phyloP scores from a whole-genome alignment of 2,888 invertebrate genomes.

The Smittia aterrima region DNA sequence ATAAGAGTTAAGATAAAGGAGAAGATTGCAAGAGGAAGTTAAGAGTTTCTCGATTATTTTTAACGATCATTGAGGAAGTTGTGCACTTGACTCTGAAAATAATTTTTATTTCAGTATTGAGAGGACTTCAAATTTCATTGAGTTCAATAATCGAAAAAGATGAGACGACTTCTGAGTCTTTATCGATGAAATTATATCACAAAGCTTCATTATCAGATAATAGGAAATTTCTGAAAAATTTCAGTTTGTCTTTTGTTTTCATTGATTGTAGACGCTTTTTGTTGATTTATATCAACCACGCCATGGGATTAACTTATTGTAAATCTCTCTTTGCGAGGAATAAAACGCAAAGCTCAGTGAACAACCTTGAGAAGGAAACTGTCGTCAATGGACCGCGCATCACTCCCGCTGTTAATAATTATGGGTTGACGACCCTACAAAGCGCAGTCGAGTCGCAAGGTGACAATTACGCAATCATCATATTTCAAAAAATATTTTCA shows the following conservation, averaged over 20 bases:
- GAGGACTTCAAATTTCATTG: too few relatives aligned
- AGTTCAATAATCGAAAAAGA: too few relatives aligned
- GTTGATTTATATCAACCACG: not conserved
- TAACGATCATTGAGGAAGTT: too few relatives aligned
- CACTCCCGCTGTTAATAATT: not conserved
- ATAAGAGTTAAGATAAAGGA: too few relatives aligned
- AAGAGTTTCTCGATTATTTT: too few relatives aligned
- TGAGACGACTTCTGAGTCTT: too few relatives aligned
- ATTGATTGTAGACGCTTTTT: not conserved
- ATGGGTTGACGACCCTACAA: constrained; percentile 3
- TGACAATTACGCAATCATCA: not conserved
- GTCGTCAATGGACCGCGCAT: too few relatives aligned
- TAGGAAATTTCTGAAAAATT: not conserved
- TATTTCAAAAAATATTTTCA: not conserved
- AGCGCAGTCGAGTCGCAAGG: not conserved
- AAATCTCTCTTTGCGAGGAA: not conserved
- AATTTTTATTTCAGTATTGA: too few relatives aligned
- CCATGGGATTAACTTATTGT: constrained; percentile 17
- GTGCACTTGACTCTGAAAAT: too few relatives aligned
- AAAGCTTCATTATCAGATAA: not conserved
- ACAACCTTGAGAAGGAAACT: not conserved
- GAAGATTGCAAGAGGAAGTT: too few relatives aligned
- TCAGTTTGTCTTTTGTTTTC: not conserved
- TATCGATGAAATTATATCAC: not conserved
- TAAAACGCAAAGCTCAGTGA: not conserved